Evolutionary conservation across 2,888 invertebrate genomes (phyloP).

Genomic region (Lamellibrachia columna): DNA sequence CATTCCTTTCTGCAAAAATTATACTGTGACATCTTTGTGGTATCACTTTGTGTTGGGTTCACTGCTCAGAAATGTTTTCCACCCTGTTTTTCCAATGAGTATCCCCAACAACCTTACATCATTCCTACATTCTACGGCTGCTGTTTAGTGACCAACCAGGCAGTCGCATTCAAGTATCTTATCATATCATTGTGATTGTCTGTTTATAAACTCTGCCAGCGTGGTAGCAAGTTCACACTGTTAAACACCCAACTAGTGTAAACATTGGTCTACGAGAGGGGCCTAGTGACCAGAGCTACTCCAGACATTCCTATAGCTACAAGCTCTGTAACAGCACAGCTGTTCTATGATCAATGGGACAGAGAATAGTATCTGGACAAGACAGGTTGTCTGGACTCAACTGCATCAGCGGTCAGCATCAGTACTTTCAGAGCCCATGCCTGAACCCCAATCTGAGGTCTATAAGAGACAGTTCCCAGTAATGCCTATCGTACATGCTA

Average conservation of each 20-base stretch:
- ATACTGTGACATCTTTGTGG: neutral
- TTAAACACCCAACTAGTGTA: neutral
- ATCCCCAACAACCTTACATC: neutral
- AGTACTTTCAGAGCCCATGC: neutral
- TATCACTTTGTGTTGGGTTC: neutral
- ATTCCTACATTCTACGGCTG: neutral
- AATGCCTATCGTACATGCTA: neutral
- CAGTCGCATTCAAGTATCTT: neutral
- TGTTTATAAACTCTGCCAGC: neutral
- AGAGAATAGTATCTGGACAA: neutral
- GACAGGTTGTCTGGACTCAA: neutral
- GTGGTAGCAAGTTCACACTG: neutral
- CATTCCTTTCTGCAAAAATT: too few species aligned
- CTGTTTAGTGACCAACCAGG: neutral
- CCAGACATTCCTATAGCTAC: neutral
- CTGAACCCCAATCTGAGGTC: neutral
- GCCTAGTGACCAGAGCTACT: neutral
- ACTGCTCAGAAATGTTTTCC: neutral
- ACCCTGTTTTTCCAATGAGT: neutral
- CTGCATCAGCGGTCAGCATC: neutral
- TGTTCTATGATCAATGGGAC: neutral
- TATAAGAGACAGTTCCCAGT: neutral
- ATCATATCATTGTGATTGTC: neutral
- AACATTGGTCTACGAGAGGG: neutral
- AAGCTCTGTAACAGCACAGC: neutral